A percentile compares a stretch with the other conserved stretches of the same genome.
phyloP scores from a whole-genome alignment of 2,888 invertebrate genomes.

The Thymelicus acteon region DNA sequence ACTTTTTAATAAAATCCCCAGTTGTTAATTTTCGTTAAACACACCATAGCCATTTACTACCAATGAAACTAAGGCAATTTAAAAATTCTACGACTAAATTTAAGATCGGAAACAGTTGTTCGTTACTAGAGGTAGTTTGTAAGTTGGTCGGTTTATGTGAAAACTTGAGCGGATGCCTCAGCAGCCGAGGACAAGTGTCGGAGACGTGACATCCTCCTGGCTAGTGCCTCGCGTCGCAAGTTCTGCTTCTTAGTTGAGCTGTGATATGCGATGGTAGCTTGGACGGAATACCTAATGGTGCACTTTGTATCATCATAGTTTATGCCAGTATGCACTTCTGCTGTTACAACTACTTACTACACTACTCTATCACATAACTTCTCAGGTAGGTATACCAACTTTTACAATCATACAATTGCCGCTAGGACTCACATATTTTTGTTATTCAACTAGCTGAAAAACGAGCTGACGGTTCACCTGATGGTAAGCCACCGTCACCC shows the following conservation, averaged over 20 bases:
- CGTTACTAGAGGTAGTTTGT: conserved; percentile 67
- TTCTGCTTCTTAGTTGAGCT: not conserved
- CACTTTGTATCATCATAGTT: not conserved
- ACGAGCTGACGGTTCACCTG: too few relatives aligned
- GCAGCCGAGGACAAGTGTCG: conserved; percentile 70
- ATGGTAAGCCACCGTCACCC: too few relatives aligned
- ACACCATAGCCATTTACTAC: too few relatives aligned
- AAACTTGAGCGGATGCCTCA: conserved; percentile 73
- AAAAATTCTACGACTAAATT: conserved; percentile 58
- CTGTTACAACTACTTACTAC: not conserved
- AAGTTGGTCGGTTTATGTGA: conserved; percentile 78
- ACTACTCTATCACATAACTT: too few relatives aligned
- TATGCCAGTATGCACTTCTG: not conserved
- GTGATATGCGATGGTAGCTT: conserved; percentile 1
- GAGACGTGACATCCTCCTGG: conserved; percentile 68
- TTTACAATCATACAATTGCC: too few relatives aligned
- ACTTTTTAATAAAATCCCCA: too few relatives aligned
- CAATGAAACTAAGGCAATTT: not conserved
- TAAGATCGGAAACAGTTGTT: conserved; percentile 69
- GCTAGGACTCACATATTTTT: too few relatives aligned
- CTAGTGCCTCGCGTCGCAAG: conserved; percentile 38
- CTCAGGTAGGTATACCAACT: too few relatives aligned
- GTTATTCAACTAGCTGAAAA: too few relatives aligned
- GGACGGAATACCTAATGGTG: conserved; percentile 1
- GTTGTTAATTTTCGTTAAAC: too few relatives aligned